These are phyloP conservation scores for Rhizomys pruinosus DNA, from an alignment of 2,113 vertebrate species.

Conservation along the genomic window DNA sequence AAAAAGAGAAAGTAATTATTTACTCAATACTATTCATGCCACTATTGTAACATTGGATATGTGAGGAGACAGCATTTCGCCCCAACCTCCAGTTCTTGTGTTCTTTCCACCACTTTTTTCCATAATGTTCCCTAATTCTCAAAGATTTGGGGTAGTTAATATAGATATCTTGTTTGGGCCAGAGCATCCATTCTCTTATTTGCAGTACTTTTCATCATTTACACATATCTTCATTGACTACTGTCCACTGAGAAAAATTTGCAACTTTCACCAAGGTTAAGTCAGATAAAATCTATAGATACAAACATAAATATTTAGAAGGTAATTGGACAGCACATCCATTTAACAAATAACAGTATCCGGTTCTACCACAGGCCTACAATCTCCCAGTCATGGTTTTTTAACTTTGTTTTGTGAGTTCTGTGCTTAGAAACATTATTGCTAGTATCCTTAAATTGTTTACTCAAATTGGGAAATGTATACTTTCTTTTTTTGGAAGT, in stretches of 20 bases:
- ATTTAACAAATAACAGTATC: neutral
- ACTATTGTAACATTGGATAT: too few relatives aligned
- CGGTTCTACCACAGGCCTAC: neutral
- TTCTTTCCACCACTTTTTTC: neutral
- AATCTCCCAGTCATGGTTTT: neutral
- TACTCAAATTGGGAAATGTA: neutral
- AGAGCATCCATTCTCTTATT: neutral
- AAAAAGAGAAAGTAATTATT: too few relatives aligned
- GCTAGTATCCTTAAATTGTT: neutral
- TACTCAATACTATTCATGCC: too few relatives aligned
- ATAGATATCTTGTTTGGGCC: neutral
- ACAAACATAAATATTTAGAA: neutral
- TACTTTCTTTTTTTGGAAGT: too few relatives aligned
- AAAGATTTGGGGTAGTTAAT: neutral
- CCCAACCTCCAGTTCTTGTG: neutral
- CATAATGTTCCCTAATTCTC: neutral
- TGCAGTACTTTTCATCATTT: neutral
- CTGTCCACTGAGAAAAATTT: neutral
- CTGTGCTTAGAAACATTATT: neutral
- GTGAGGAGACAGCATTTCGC: neutral
- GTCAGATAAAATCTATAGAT: neutral
- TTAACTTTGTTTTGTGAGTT: conserved; percentile 14
- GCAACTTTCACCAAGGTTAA: neutral
- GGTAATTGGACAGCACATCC: neutral
- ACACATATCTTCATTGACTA: neutral